These are phyloP conservation scores for Junonia oenone DNA, from an alignment of 2,888 invertebrate species.

Conservation along the genomic window DNA sequence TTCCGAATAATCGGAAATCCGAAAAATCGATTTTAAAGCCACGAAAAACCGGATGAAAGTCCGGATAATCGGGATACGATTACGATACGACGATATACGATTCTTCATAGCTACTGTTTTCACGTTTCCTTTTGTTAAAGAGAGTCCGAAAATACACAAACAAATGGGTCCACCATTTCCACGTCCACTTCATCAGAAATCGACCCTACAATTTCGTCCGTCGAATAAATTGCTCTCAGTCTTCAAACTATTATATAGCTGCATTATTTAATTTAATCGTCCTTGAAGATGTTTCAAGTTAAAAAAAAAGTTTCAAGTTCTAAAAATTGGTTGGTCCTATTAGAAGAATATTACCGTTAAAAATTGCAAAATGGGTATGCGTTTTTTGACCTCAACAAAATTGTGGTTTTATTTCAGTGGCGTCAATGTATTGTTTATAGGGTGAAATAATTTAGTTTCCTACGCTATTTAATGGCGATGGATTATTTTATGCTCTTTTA, in stretches of 20 bases:
- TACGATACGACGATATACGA: too few species aligned
- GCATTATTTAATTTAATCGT: neutral
- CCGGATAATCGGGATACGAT: too few species aligned
- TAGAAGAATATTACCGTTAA: conserved; percentile 34
- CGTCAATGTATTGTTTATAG: conserved; percentile 19
- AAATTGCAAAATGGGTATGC: conserved; percentile 32
- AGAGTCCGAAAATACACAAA: too few species aligned
- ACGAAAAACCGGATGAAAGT: too few species aligned
- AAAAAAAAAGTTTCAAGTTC: neutral
- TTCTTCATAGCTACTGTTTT: too few species aligned
- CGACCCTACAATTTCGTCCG: too few species aligned
- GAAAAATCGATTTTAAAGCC: too few species aligned
- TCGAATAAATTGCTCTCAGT: neutral
- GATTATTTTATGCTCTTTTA: neutral
- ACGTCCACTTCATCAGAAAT: too few species aligned
- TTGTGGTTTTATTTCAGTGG: conserved; percentile 4
- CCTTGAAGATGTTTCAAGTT: neutral
- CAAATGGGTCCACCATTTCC: too few species aligned
- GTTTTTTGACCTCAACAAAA: conserved; percentile 30
- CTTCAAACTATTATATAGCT: neutral
- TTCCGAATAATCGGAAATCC: too few species aligned
- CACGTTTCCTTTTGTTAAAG: too few species aligned
- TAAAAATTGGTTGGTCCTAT: conserved; percentile 15
- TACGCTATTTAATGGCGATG: conserved; percentile 6
- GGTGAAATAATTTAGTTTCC: conserved; percentile 22